These are phyloP conservation scores for Mythimna loreyi DNA, from an alignment of 2,888 invertebrate species.

Conservation along the genomic window DNA sequence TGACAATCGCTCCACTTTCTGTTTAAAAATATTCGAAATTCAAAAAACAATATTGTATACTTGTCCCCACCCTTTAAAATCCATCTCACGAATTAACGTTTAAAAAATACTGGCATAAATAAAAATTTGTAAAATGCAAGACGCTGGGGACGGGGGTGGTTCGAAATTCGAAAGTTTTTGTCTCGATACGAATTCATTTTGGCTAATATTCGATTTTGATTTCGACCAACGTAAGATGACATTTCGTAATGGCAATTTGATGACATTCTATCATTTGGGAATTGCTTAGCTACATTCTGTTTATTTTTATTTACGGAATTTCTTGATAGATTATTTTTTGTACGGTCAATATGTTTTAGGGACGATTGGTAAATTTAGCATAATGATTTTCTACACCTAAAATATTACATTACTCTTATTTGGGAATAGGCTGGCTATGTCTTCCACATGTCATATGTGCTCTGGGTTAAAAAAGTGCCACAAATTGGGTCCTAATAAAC, in stretches of 20 bases:
- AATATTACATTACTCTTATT: no score
- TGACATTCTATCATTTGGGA: neutral
- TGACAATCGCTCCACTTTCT: constrained; percentile 33
- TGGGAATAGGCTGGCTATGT: no score
- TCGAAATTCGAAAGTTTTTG: constrained; percentile 70
- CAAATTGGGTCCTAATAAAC: no score
- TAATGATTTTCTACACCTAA: no score
- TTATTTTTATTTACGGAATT: neutral
- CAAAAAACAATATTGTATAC: constrained; percentile 64
- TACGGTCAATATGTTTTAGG: neutral
- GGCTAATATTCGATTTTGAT: constrained; percentile 79
- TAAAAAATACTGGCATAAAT: constrained; percentile 80
- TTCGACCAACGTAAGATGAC: constrained; percentile 58
- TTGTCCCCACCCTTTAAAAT: constrained; percentile 71
- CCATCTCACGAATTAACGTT: constrained; percentile 85
- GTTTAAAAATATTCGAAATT: constrained; percentile 44
- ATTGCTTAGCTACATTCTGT: neutral
- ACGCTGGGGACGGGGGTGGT: constrained; percentile 73
- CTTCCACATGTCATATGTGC: no score
- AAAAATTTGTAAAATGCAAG: constrained; percentile 77
- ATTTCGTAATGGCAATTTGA: constrained; percentile 32
- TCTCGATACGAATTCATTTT: constrained; percentile 75
- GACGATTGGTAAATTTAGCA: no score
- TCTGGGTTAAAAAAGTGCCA: no score
- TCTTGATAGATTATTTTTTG: neutral